A percentile compares a stretch with the other conserved stretches of the same genome.
phyloP scores from a whole-genome alignment of 2,888 invertebrate genomes.

The Cerceris rybyensis region DNA sequence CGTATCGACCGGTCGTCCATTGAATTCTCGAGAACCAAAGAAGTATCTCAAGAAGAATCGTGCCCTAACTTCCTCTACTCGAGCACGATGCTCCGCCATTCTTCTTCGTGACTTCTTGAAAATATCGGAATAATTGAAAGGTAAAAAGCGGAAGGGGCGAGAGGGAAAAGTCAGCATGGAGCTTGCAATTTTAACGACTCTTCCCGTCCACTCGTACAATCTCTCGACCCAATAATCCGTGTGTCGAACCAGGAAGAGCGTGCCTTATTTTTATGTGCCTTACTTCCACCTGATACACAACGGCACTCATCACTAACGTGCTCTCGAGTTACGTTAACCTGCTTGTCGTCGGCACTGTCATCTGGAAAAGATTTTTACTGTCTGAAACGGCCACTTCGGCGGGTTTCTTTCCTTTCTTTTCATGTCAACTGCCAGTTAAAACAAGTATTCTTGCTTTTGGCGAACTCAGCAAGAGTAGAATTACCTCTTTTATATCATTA shows the following conservation, averaged over 20 bases:
- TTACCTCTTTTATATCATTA: too few species aligned
- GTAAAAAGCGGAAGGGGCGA: slow-evolving; percentile 13
- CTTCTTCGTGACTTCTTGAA: slow-evolving; percentile 64
- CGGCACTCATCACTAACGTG: too few species aligned
- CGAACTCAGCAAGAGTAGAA: too few species aligned
- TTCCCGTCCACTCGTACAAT: slow-evolving; percentile 30
- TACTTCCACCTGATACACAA: too few species aligned
- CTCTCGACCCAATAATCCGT: slow-evolving; percentile 64
- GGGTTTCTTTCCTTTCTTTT: too few species aligned
- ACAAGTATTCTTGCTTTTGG: too few species aligned
- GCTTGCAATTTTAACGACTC: slow-evolving; percentile 59
- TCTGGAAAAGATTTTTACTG: too few species aligned
- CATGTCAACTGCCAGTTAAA: too few species aligned
- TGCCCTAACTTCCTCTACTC: slow-evolving; percentile 69
- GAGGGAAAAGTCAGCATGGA: slow-evolving; percentile 17
- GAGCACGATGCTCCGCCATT: slow-evolving; percentile 58
- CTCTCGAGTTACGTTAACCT: too few species aligned
- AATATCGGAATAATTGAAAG: slow-evolving; percentile 69
- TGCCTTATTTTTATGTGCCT: slow-evolving; percentile 37
- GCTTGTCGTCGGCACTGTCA: too few species aligned
- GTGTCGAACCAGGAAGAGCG: slow-evolving; percentile 43
- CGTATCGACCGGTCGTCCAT: slow-evolving; percentile 48
- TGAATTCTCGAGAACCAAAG: slow-evolving; percentile 58
- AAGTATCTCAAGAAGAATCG: slow-evolving; percentile 64
- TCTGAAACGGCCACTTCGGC: too few species aligned